Evolutionary conservation across 2,113 vertebrate species (phyloP), one percentile per base, ranked within the genome.

Genomic region (Marcusenius ussheri): DNA sequence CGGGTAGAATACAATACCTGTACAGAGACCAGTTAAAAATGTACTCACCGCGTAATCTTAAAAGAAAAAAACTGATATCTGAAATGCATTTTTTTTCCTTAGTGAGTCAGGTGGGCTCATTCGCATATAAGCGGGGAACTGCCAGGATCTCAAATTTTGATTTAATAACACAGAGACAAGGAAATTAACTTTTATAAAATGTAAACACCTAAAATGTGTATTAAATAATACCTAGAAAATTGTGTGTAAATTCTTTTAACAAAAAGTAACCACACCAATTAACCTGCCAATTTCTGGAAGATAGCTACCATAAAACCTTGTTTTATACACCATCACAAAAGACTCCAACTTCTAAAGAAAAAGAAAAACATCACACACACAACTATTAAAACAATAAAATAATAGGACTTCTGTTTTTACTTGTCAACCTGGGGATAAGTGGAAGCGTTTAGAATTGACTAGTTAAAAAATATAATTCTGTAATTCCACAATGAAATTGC

Each of bases 131-230:
- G 5, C 19, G 83, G 83, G 80, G 45, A 46, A 45, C 8, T 47
- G 45, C 42, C 10, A 46, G 39, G 42, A 84, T n/a, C 21, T 47
- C 83, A 46, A 24, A 84, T 46, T 47, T 31, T 9, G 45, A 46
- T 27, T 49, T 47, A n/a, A 87, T 31, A 88, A 50, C 21, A 83
- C 83, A 90, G 39, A 87, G 53, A 66, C 24, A 49, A 88, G 27
- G 27, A 88, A 88, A 58, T 84, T 1, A 56, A 62, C 51, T 89
- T 88, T 90, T 92, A 94, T 90, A 91, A 91, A 90, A 89, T 58
- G 66, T 53, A 66, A 88, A 88, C 42, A 88, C 77, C 85, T 91
- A 91, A 91, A 91, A 91, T 27, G 85, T 84, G 56, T 47, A 90
- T 62, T 50, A 47, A 88, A n/a, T 90, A 39, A 91, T 42, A 92